phyloP scores from a whole-genome alignment of 2,113 vertebrate species.

The Axis porcinus region DNA sequence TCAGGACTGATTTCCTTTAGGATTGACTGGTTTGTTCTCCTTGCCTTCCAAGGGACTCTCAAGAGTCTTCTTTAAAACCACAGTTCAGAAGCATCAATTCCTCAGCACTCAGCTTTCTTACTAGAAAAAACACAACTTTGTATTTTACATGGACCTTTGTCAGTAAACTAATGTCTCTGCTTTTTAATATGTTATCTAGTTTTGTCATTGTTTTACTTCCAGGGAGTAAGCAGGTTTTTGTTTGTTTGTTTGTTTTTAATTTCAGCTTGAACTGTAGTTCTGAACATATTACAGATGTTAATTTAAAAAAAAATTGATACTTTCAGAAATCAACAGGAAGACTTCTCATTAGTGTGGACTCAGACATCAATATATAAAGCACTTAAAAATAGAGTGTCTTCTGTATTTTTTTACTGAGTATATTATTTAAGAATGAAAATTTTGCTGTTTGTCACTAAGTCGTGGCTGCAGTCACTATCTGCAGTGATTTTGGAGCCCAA shows the following conservation, averaged over 20 bases:
- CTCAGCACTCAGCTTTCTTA: not conserved
- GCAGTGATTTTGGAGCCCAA: not conserved
- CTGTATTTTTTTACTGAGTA: not conserved
- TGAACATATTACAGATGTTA: not conserved
- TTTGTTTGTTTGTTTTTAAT: not conserved
- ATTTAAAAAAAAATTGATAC: accelerated
- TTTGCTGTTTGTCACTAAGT: not conserved
- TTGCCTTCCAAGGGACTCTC: not conserved
- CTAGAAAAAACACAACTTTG: not conserved
- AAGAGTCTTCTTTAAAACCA: not conserved
- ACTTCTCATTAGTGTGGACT: not conserved
- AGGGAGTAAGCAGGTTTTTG: not conserved
- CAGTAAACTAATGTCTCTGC: not conserved
- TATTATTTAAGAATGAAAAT: not conserved
- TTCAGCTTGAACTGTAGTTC: not conserved
- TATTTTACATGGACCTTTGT: not conserved
- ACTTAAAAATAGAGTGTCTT: not conserved
- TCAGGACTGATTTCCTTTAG: not conserved
- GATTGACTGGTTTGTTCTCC: not conserved
- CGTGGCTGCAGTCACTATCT: not conserved
- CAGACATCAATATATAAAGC: not conserved
- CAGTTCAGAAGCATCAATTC: not conserved
- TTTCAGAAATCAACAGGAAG: not conserved
- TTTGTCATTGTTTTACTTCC: not conserved
- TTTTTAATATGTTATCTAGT: not conserved